These are phyloP conservation scores for Odontamblyopus lacepedii DNA, from an alignment of 2,797 vertebrate species.

Conservation along the genomic window DNA sequence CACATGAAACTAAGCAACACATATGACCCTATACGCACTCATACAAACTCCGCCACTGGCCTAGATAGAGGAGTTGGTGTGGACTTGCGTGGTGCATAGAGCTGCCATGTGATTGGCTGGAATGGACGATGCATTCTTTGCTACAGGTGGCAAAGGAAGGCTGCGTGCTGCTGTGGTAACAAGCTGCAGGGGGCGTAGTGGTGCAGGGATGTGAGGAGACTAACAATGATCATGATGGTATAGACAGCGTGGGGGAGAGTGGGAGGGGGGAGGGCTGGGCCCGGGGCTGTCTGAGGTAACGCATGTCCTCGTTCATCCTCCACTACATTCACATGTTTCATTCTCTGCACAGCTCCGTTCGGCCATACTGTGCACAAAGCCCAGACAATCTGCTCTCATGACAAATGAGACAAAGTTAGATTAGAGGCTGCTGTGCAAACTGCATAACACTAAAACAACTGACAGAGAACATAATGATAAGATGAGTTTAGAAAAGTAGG, in stretches of 20 bases:
- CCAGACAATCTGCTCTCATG: conserved; percentile 6
- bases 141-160: conserved; percentile 46
- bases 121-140: conserved; percentile 18
- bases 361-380: conserved; percentile 1
- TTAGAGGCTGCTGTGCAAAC: not conserved
- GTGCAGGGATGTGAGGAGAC: conserved; percentile 45
- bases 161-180: conserved; percentile 49
- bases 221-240: conserved; percentile 43
- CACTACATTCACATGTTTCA: not conserved
- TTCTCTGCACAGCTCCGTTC: not conserved
- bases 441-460: not conserved
- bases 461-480: not conserved
- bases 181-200: conserved; percentile 39
- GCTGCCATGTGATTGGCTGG: conserved; percentile 36
- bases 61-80: not conserved
- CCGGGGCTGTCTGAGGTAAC: conserved; percentile 44
- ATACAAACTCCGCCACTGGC: conserved; percentile 1
- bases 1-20: not conserved
- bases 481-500: conserved; percentile 3
- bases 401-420: not conserved
- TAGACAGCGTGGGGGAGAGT: conserved; percentile 7
- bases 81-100: not conserved
- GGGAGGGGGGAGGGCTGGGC: conserved; percentile 9
- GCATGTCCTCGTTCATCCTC: conserved; percentile 11
- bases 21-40: conserved; percentile 7